Conservation (phyloP, 1,140 invertebrate genomes). For the Ips typographus region DNA sequence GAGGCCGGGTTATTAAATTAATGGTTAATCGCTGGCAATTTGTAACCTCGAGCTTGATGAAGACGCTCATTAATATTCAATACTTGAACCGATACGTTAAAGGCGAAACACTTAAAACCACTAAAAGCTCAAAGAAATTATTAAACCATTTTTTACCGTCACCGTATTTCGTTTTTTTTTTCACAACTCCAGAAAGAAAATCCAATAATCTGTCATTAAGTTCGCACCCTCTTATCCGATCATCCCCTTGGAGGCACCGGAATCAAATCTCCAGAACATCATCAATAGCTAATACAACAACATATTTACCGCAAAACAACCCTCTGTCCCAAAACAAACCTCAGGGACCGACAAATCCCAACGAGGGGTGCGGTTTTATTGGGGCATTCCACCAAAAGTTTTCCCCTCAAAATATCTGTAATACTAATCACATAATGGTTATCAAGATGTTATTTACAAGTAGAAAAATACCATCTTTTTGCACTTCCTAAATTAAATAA, state of each 20-base stretch:
- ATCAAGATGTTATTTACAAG: no score
- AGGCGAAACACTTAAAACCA: constrained; percentile 21
- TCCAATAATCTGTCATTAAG: constrained; percentile 38
- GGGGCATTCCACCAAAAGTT: not conserved
- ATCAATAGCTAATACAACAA: constrained; percentile 39
- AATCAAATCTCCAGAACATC: constrained; percentile 38
- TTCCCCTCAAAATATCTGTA: not conserved
- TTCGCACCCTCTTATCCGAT: constrained; percentile 37
- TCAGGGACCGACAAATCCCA: constrained; percentile 16
- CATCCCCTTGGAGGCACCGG: constrained; percentile 16
- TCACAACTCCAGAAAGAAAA: constrained; percentile 17
- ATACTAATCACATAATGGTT: no score
- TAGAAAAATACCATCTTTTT: no score
- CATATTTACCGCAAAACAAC: constrained; percentile 37
- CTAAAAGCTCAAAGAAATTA: constrained; percentile 17
- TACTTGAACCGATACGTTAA: constrained; percentile 2
- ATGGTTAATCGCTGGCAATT: constrained; percentile 23
- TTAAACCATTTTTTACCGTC: constrained; percentile 16
- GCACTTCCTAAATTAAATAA: no score
- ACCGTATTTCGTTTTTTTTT: not conserved
- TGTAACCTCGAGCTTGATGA: constrained; percentile 16
- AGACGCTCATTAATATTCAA: constrained; percentile 25
- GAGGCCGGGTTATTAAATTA: constrained; percentile 17
- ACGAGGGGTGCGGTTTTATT: not conserved
- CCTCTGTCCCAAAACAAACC: constrained; percentile 31